Evolutionary conservation across 2,113 vertebrate genomes (phyloP).

Genomic region (Rhodinocichla rosea): DNA sequence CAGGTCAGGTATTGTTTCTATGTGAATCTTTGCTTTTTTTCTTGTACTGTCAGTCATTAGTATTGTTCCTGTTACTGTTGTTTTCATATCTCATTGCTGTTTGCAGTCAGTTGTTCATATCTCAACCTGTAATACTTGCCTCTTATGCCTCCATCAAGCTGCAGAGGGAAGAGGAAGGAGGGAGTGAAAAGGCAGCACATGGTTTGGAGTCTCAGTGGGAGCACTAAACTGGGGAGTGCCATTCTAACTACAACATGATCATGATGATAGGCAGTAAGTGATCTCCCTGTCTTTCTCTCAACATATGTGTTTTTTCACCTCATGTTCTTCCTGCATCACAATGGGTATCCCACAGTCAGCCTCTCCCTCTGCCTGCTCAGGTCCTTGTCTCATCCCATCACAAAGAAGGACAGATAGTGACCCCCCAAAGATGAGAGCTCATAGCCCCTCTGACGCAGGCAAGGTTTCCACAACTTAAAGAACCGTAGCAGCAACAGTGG

Average conservation of each 20-base stretch:
- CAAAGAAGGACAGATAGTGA: background rate
- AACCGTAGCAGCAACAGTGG: background rate
- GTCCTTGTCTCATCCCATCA: background rate
- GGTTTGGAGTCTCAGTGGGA: background rate
- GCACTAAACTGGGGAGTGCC: background rate
- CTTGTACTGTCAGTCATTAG: background rate
- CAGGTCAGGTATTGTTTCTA: fast-evolving
- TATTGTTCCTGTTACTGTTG: background rate
- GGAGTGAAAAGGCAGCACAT: background rate
- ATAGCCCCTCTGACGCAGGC: fast-evolving
- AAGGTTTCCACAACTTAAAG: background rate
- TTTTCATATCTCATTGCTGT: background rate
- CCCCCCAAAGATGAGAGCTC: too few species aligned
- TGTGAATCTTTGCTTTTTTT: background rate
- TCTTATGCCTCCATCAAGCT: background rate
- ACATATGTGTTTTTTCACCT: background rate
- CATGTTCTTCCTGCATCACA: background rate
- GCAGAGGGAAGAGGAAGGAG: background rate
- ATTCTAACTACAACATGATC: background rate
- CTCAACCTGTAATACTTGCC: background rate
- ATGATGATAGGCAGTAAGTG: fast-evolving
- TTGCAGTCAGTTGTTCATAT: background rate
- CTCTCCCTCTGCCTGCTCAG: background rate
- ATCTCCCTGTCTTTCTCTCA: background rate
- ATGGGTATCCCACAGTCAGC: background rate